Conservation (phyloP, 2,113 vertebrate species). For the Pterocles orientalis region DNA sequence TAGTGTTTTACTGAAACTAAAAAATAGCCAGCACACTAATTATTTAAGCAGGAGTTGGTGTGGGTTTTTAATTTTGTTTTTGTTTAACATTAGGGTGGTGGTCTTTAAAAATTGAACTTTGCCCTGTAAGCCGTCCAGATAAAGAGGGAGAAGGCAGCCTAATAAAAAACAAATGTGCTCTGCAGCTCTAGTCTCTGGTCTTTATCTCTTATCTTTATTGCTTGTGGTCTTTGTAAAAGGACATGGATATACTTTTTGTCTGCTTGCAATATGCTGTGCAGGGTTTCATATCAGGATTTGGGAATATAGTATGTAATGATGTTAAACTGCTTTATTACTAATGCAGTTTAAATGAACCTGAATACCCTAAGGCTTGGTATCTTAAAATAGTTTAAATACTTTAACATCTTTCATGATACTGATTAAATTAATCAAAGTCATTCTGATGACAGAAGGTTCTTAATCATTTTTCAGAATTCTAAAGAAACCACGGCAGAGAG, state of each 20-base stretch:
- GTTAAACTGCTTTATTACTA: conserved; percentile 35
- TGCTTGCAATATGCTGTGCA: neutral
- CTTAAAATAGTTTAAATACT: conserved; percentile 10
- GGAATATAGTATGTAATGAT: neutral
- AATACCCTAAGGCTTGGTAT: neutral
- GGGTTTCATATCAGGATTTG: neutral
- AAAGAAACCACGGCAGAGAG: neutral
- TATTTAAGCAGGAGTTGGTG: neutral
- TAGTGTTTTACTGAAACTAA: neutral
- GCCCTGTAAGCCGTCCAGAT: neutral
- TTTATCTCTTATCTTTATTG: neutral
- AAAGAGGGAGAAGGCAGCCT: neutral
- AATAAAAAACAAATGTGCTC: neutral
- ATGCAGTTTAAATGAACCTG: conserved; percentile 38
- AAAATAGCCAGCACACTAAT: neutral
- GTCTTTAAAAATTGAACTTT: neutral
- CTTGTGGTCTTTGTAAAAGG: neutral
- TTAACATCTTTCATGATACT: neutral
- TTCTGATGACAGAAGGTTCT: neutral
- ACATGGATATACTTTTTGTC: neutral
- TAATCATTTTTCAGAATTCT: neutral
- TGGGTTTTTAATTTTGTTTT: neutral
- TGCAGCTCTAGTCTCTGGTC: neutral
- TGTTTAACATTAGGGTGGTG: neutral
- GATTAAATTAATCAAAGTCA: conserved; percentile 35